Evolutionary conservation across 2,888 invertebrate genomes (phyloP), one percentile per base, ranked within the genome.

Genomic region (Drosophila longiperda): DNA sequence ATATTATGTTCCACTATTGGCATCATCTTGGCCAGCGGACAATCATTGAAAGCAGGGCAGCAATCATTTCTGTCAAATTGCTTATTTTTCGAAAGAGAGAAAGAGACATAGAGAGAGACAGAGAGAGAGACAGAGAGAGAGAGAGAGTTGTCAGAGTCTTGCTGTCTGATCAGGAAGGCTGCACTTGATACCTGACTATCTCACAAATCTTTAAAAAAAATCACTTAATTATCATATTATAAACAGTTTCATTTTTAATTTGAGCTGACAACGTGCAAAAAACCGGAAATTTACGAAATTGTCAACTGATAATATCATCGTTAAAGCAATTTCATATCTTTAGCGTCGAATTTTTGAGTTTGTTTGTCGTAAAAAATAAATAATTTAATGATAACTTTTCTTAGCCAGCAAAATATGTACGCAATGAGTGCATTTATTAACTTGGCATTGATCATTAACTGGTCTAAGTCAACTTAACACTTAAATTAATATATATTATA

Each of bases 1-100:
- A 69, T 40, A 57, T 45, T 38, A n/a, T 42, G 26, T 40, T 29
- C 15, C 11, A 26, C 12, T 45, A 33, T 63, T 29, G 63, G 23
- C 70, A 69, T 53, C 40, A 29, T 33, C 20, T 36, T 36, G n/a
- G 20, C 54, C 53, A 36, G 34, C 29, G 42, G 52, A 52, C 73
- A 66, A 48, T 60, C 68, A 57, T 73, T 81, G 63, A 76, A 64
- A 60, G 66, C 73, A 32, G 55, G 58, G 34, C 74, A 54, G 50
- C 67, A 65, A 81, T 69, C 60, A 81, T 42, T 52, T 57, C 20
- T 40, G 50, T 34, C 58, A 66, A 82, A 85, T 82, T 76, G 63
- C 67, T 67, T 83, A 80, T 71, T 66, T 64, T 66, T 58, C 38
- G 53, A 66, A 8, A 15, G n/a, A 36, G 17, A 17, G 3, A 34